Conservation (phyloP, 2,888 invertebrate species). For the Hoplodrina blanda region DNA sequence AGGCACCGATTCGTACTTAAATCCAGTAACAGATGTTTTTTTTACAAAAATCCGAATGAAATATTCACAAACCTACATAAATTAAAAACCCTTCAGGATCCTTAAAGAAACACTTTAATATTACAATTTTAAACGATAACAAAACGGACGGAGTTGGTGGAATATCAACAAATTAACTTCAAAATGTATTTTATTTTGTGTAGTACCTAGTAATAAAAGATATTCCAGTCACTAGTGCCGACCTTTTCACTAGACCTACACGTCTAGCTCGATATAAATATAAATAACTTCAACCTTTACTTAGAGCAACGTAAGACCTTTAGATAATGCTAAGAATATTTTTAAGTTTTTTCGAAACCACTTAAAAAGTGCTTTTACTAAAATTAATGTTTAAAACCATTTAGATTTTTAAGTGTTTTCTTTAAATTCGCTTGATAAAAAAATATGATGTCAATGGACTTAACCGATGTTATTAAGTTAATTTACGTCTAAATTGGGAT, state of each 20-base stretch:
- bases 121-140: not conserved
- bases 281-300: conserved; percentile 44
- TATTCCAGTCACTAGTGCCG: conserved; percentile 40
- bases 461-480: no score
- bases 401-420: no score
- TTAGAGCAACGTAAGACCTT: conserved; percentile 26
- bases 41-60: not conserved
- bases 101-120: not conserved
- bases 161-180: conserved; percentile 19
- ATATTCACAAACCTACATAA: not conserved
- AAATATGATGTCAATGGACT: no score
- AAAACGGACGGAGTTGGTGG: conserved; percentile 2
- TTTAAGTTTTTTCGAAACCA: not conserved
- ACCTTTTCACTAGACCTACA: conserved; percentile 37
- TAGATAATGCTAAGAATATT: conserved; percentile 10
- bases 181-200: conserved; percentile 27
- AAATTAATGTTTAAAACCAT: no score
- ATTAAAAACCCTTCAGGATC: not conserved
- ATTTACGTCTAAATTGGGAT: no score
- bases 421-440: no score
- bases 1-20: not conserved
- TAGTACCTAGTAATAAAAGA: conserved; percentile 44
- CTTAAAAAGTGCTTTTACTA: not conserved
- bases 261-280: conserved; percentile 36
- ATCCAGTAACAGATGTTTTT: conserved; percentile 14